These are phyloP conservation scores for Amblyopsis hoosieri DNA, from an alignment of 2,797 vertebrate species.

Conservation along the genomic window DNA sequence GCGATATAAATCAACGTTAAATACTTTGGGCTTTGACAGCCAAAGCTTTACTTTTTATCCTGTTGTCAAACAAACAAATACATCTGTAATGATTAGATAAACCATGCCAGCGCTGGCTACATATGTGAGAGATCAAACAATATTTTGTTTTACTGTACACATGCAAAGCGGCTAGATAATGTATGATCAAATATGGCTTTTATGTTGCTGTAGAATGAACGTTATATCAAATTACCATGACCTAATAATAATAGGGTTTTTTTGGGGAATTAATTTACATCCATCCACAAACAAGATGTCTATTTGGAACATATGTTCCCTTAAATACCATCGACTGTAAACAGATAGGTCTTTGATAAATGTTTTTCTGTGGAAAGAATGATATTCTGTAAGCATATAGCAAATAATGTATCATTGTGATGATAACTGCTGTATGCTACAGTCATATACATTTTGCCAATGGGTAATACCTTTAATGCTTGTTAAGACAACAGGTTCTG, in stretches of 20 bases:
- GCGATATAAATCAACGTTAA: neutral
- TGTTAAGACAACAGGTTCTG: no score
- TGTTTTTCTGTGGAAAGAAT: no score
- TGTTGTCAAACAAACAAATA: no score
- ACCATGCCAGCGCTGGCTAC: no score
- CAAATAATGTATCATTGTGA: neutral
- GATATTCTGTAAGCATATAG: neutral
- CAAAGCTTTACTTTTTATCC: no score
- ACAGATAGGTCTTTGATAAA: constrained; percentile 1
- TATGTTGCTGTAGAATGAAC: constrained; percentile 17
- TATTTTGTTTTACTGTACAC: no score
- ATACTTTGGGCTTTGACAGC: neutral
- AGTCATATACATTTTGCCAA: neutral
- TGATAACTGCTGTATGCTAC: neutral
- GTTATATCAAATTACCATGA: constrained; percentile 11
- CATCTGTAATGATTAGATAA: no score
- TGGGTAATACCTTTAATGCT: no score
- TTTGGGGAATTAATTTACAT: constrained; percentile 28
- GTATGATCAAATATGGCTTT: constrained; percentile 12
- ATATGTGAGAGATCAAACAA: no score
- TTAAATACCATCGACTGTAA: constrained; percentile 14
- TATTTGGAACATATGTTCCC: constrained; percentile 34
- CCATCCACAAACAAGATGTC: constrained; percentile 49
- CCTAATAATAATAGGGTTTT: constrained; percentile 19
- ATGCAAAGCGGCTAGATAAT: neutral